phyloP scores from a whole-genome alignment of 2,888 invertebrate genomes.

The Trissonchulus latispiculum region DNA sequence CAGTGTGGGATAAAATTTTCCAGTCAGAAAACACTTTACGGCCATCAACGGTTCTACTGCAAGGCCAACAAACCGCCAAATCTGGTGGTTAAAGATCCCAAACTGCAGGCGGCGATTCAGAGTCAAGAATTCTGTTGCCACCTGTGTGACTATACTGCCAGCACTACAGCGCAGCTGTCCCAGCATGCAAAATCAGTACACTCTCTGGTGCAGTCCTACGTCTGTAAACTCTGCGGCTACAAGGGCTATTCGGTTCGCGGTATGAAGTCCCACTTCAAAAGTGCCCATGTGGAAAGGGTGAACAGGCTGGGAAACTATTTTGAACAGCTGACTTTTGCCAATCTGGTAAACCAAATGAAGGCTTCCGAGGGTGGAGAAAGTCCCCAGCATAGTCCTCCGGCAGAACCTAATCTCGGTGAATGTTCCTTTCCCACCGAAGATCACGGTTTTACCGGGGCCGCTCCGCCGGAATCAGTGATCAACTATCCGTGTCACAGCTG shows the following conservation, averaged over 20 bases:
- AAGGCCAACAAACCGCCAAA: slow-evolving; percentile 21
- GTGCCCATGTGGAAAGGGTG: slow-evolving; percentile 7
- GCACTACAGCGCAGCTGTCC: slow-evolving; percentile 15
- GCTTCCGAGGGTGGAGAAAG: not conserved
- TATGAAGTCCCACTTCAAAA: slow-evolving; percentile 29
- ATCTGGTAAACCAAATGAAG: not conserved
- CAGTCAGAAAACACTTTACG: slow-evolving; percentile 30
- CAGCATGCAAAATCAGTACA: slow-evolving; percentile 24
- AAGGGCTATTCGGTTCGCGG: slow-evolving; percentile 36
- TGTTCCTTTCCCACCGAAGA: no score
- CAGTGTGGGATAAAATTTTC: slow-evolving; percentile 35
- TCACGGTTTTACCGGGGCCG: not conserved
- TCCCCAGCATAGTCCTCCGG: no score
- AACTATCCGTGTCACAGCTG: not conserved
- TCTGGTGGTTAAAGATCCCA: not conserved
- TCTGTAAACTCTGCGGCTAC: slow-evolving; percentile 36
- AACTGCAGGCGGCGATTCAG: not conserved
- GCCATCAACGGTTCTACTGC: slow-evolving; percentile 33
- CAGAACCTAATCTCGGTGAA: not conserved
- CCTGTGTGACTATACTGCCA: slow-evolving; percentile 11
- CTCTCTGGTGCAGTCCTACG: slow-evolving; percentile 31
- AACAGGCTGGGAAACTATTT: not conserved
- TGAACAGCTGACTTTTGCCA: not conserved
- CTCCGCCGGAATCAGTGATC: not conserved
- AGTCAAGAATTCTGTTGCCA: slow-evolving; percentile 25